Percentiles rank a stretch among this genome's conserved stretches.
Conservation (phyloP, 2,888 invertebrate species). For the Endomychus coccineus region DNA sequence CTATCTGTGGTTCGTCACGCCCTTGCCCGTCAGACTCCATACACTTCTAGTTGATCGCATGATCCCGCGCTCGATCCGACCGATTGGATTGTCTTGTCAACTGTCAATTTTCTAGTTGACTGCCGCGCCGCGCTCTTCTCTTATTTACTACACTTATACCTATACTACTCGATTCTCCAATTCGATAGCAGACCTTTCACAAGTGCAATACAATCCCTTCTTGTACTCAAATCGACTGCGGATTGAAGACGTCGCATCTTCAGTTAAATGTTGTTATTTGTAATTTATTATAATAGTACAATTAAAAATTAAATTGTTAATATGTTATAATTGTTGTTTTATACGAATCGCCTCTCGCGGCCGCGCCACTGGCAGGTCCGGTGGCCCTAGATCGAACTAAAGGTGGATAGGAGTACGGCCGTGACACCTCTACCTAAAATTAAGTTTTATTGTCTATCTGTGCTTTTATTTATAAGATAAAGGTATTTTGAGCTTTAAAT, state of each 20-base stretch:
- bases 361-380: slow-evolving; percentile 32
- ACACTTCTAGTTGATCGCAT: slow-evolving; percentile 39
- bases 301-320: slow-evolving; percentile 45
- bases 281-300: slow-evolving; percentile 40
- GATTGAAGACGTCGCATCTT: slow-evolving; percentile 33
- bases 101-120: too few relatives aligned
- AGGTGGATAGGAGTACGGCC: slow-evolving; percentile 40
- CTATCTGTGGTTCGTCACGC: slow-evolving; percentile 39
- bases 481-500: slow-evolving; percentile 43
- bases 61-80: background rate
- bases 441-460: slow-evolving; percentile 40
- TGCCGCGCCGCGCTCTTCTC: too few relatives aligned
- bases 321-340: slow-evolving; percentile 44
- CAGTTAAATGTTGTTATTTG: slow-evolving; percentile 44
- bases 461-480: slow-evolving; percentile 42
- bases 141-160: too few relatives aligned
- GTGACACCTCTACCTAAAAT: slow-evolving; percentile 34
- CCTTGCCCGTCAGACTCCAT: slow-evolving; percentile 39
- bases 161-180: too few relatives aligned
- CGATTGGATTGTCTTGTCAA: too few relatives aligned
- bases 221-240: too few relatives aligned
- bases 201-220: too few relatives aligned
- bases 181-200: too few relatives aligned
- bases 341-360: slow-evolving; percentile 28
- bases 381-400: slow-evolving; percentile 34